Percentiles rank a stretch among this genome's conserved stretches.
Evolutionary conservation across 2,797 vertebrate genomes (phyloP).

Genomic region (Apogon hyalosoma): DNA sequence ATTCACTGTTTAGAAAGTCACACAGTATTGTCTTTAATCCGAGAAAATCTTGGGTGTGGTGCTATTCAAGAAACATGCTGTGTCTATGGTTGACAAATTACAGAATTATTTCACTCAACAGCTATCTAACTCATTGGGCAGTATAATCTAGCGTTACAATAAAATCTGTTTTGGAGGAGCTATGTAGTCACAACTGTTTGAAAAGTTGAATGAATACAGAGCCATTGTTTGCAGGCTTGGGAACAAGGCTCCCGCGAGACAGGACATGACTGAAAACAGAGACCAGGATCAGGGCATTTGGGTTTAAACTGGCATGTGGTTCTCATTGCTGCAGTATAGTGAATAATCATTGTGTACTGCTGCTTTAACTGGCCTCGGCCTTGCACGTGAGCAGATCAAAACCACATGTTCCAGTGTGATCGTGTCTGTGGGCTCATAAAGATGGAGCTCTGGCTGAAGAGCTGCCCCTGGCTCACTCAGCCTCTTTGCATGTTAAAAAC

Average conservation of each 20-base stretch:
- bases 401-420: slow-evolving; percentile 79
- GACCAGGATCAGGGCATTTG: slow-evolving; percentile 48
- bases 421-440: slow-evolving; percentile 72
- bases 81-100: slow-evolving; percentile 12
- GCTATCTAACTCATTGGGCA: slow-evolving; percentile 15
- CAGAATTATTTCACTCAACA: slow-evolving; percentile 10
- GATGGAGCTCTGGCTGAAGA: slow-evolving; percentile 60
- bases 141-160: slow-evolving; percentile 25
- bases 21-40: slow-evolving; percentile 6
- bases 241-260: slow-evolving; percentile 58
- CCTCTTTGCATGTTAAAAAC: slow-evolving; percentile 68
- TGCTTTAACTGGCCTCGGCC: slow-evolving; percentile 70
- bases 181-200: slow-evolving; percentile 24
- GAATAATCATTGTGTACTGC: slow-evolving; percentile 64
- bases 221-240: slow-evolving; percentile 66
- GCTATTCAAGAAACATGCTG: slow-evolving; percentile 14
- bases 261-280: slow-evolving; percentile 56
- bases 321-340: slow-evolving; percentile 68
- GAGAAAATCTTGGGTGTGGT: slow-evolving; percentile 14
- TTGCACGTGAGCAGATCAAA: slow-evolving; percentile 78
- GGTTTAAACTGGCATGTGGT: slow-evolving; percentile 70
- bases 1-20: slow-evolving; percentile 4
- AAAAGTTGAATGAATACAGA: slow-evolving; percentile 65
- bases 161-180: slow-evolving; percentile 17
- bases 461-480: slow-evolving; percentile 57